Base-by-base conservation (phyloP, 2,888 invertebrate genomes). In the Stenurella melanura region DNA sequence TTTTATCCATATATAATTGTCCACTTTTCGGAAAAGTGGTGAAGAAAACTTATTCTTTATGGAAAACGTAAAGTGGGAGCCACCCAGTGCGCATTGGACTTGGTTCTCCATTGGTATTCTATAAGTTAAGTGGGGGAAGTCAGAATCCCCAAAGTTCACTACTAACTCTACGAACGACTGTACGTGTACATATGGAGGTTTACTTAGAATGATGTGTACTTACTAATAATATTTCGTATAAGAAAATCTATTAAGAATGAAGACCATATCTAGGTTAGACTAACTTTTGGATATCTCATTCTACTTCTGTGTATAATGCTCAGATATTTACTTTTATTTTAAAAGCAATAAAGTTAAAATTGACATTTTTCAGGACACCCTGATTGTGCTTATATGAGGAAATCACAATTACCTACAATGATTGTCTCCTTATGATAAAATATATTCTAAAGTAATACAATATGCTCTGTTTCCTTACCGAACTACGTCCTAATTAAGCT, bases 361-460 rank as follows among this genome's bases (percentile, higher is more conserved):
- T 50, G 50, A 50, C 50, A 42, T 42, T 50, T 70, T 42, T 21
- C 34, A 50, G 30, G 42, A 63, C 72, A 72, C 72, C 72, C 63
- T 63, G 72, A 63, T 17, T 63, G 72, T 50, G 61, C 26, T 50
- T 61, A 42, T 58, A 21, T 21, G 54, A 70, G 70, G 60, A 72
- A 61, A 54, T 63, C 54, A 50, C 34, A 70, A 54, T 73, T 64
- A 73, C 72, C 64, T 64, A 63, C 21, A 57, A 38, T 81, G 81
- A 80, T 81, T 80, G 79, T 81, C 79, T 60, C 54, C 61, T 75
- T 75, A 73, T 54, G 61, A 78, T 77, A 76, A 58, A 50, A 21
- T 70, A 60, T 38, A 74, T 72, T 77, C 67, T 74, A 73, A 50
- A 76, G 78, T 78, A 42, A 80, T 81, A 81, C 81, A 80, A 80